These are phyloP conservation scores for Papilio helenus DNA, from an alignment of 1,140 invertebrate genomes.

Conservation along the genomic window DNA sequence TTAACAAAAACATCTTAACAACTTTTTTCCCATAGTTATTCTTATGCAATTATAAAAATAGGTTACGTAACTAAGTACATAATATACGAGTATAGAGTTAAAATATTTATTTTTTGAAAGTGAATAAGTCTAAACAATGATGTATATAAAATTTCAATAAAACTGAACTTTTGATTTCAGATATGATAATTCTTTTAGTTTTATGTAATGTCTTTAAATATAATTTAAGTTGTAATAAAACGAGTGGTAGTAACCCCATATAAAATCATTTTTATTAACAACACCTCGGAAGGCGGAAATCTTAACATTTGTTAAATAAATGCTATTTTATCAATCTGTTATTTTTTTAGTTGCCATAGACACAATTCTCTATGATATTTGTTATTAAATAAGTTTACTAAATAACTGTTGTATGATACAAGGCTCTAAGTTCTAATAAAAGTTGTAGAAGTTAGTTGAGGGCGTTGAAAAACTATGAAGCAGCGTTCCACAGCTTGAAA, in stretches of 20 bases:
- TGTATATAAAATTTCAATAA: not conserved
- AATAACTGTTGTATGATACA: too few relatives aligned
- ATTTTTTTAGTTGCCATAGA: too few relatives aligned
- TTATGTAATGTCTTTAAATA: not conserved
- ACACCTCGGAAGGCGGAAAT: not conserved
- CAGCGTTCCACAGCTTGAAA: not conserved
- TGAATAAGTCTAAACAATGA: not conserved
- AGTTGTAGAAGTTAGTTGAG: too few relatives aligned
- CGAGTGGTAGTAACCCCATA: not conserved
- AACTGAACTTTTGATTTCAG: not conserved
- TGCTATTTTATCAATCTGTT: too few relatives aligned
- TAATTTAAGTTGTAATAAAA: not conserved
- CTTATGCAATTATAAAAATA: not conserved
- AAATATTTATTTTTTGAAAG: not conserved
- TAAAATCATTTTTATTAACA: not conserved
- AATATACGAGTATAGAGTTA: not conserved
- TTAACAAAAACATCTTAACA: not conserved
- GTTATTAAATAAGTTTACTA: too few relatives aligned
- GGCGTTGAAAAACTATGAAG: not conserved
- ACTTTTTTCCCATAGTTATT: slow-evolving; percentile 13
- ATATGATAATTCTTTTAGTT: not conserved
- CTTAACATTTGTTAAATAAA: not conserved
- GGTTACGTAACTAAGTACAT: not conserved
- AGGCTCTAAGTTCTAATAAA: too few relatives aligned
- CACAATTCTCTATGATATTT: too few relatives aligned